Conservation (phyloP, 2,888 invertebrate species). For the Lingula anatina region DNA sequence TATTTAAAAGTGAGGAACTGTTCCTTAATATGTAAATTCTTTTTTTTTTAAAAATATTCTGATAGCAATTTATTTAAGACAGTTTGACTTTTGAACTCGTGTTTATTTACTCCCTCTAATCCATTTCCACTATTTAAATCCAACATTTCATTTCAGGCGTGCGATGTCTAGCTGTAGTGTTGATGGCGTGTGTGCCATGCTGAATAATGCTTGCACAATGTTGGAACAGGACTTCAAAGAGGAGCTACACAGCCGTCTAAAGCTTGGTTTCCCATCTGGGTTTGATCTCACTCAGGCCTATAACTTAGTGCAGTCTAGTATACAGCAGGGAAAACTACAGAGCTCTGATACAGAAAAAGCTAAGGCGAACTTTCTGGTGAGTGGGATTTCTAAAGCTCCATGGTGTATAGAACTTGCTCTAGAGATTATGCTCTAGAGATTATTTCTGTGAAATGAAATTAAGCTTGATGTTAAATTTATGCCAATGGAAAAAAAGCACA, state of each 20-base stretch:
- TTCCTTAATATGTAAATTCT: too few species aligned
- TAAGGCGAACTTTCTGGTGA: slow-evolving; percentile 69
- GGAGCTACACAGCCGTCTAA: slow-evolving; percentile 68
- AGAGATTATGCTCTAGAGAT: too few species aligned
- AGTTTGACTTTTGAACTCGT: too few species aligned
- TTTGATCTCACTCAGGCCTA: slow-evolving; percentile 65
- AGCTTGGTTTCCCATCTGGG: slow-evolving; percentile 68
- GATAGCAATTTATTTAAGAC: too few species aligned
- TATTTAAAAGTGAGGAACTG: too few species aligned
- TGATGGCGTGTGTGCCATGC: slow-evolving; percentile 92
- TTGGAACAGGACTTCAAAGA: slow-evolving; percentile 80
- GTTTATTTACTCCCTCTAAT: too few species aligned
- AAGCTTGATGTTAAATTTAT: too few species aligned
- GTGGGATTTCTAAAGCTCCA: slow-evolving; percentile 13
- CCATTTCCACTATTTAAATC: not conserved
- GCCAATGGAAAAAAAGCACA: too few species aligned
- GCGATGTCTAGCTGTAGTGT: slow-evolving; percentile 86
- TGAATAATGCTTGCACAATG: slow-evolving; percentile 85
- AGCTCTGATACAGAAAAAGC: slow-evolving; percentile 64
- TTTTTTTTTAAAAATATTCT: too few species aligned
- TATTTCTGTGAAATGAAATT: too few species aligned
- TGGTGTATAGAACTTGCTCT: too few species aligned
- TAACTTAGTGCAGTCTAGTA: slow-evolving; percentile 71
- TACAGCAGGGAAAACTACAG: slow-evolving; percentile 76
- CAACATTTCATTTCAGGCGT: slow-evolving; percentile 60